Conservation (phyloP, 2,888 invertebrate genomes). For the Orthosia incerta region DNA sequence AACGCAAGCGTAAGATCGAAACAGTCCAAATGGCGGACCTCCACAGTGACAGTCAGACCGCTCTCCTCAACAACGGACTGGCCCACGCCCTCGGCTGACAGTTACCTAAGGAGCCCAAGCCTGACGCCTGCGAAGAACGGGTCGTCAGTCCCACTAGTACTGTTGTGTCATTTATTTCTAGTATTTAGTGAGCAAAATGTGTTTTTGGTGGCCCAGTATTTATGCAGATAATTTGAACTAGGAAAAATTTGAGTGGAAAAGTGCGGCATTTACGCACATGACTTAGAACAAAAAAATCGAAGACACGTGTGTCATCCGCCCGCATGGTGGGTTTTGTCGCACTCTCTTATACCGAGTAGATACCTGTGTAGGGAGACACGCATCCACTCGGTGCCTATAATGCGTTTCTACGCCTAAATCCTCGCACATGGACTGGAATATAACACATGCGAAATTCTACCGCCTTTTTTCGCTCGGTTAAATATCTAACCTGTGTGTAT, state of each 20-base stretch:
- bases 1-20: conserved; percentile 81
- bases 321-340: too few relatives aligned
- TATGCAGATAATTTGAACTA: background rate
- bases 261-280: too few relatives aligned
- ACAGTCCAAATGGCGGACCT: conserved; percentile 77
- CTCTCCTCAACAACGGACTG: conserved; percentile 76
- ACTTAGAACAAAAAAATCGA: too few relatives aligned
- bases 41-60: conserved; percentile 84
- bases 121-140: conserved; percentile 33
- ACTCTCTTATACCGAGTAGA: too few relatives aligned
- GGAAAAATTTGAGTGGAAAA: background rate
- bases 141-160: conserved; percentile 79
- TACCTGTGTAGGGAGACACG: too few relatives aligned
- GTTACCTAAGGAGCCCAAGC: conserved; percentile 13
- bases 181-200: conserved; percentile 72
- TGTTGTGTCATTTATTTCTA: conserved; percentile 83
- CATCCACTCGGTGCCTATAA: too few relatives aligned
- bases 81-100: conserved; percentile 84
- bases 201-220: conserved; percentile 23
- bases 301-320: too few relatives aligned
- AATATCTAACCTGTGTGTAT: background rate
- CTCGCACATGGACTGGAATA: too few relatives aligned
- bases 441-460: background rate
- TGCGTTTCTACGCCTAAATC: too few relatives aligned
- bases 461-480: background rate